Evolutionary conservation across 2,888 invertebrate genomes (phyloP), one percentile per base, ranked within the genome.

Genomic region (Drosophila anceps): DNA sequence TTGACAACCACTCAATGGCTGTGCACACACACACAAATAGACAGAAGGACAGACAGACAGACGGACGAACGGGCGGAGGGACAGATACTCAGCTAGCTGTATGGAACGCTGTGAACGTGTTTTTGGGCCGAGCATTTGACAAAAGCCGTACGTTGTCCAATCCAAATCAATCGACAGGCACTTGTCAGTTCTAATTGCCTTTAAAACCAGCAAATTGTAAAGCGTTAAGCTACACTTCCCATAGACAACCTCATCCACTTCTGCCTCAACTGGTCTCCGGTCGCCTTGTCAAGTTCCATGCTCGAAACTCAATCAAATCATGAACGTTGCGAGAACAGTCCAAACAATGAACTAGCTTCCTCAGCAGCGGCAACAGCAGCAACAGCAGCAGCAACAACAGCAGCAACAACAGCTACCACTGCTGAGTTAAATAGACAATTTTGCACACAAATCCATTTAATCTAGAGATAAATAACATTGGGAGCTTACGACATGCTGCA

Each of bases 371-470:
- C 41, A 53, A 27, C 35, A 13, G 51, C 48, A 51, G 50, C 62
- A 27, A 15, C 50, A 12, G 29, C 35, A 48, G 35, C 41, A 53
- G 31, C 35, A 13, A 48, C 48, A 51, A 46, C 62, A 27, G 10
- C 50, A 12, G 29, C 35, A 48, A 31, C 41, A 53, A 27, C 35
- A 13, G 51, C 48, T 46, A 46, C 54, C 64, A 41, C 18, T 12
- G 50, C n/a, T 31, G 66, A 78, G 86, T 68, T 84, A 87, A 82
- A 87, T 89, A 87, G 90, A 86, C 88, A 91, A 88, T 88, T 91
- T 91, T 88, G 78, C 82, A 88, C 89, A 84, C 84, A 88, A 88
- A 88, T 88, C 88, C 88, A 86, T 84, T 88, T 88, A 88, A 91
- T 90, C 91, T 88, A 73, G 87, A 90, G 89, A 84, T 88, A 90